Evolutionary conservation across 1,140 invertebrate genomes (phyloP).

Genomic region (Diprion similis): DNA sequence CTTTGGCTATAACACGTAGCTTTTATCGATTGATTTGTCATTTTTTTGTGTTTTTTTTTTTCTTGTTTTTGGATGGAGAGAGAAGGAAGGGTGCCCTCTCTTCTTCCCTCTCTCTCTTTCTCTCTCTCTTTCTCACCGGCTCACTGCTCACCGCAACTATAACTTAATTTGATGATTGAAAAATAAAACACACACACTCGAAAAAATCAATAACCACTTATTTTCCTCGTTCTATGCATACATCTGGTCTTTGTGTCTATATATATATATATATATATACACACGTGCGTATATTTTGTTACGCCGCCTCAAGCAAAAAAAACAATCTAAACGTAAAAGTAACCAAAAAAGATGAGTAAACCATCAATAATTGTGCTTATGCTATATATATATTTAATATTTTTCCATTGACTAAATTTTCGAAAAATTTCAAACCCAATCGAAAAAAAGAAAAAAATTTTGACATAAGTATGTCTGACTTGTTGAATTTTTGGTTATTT

Average conservation of each 20-base stretch:
- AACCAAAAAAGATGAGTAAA: too few relatives aligned
- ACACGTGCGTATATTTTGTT: too few relatives aligned
- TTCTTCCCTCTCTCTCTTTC: constrained; percentile 51
- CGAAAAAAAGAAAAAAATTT: too few relatives aligned
- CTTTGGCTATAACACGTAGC: constrained; percentile 61
- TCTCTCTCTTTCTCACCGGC: constrained; percentile 44
- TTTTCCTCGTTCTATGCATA: constrained; percentile 48
- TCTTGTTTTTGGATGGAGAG: background rate
- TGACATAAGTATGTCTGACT: too few relatives aligned
- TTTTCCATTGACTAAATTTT: too few relatives aligned
- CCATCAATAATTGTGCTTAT: too few relatives aligned
- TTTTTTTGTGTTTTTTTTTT: too few relatives aligned
- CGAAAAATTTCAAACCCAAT: too few relatives aligned
- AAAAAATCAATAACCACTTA: constrained; percentile 55
- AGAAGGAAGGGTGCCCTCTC: background rate
- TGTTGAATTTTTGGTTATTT: too few relatives aligned
- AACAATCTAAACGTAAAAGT: too few relatives aligned
- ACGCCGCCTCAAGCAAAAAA: too few relatives aligned
- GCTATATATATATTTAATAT: too few relatives aligned
- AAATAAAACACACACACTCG: background rate
- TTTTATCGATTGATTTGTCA: constrained; percentile 47
- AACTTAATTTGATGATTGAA: constrained; percentile 40
- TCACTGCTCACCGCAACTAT: constrained; percentile 64
- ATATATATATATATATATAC: background rate
- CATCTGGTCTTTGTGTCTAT: constrained; percentile 45